Evolutionary conservation across 2,113 vertebrate genomes (phyloP).

Genomic region (Boulengeromyrus knoepffleri): DNA sequence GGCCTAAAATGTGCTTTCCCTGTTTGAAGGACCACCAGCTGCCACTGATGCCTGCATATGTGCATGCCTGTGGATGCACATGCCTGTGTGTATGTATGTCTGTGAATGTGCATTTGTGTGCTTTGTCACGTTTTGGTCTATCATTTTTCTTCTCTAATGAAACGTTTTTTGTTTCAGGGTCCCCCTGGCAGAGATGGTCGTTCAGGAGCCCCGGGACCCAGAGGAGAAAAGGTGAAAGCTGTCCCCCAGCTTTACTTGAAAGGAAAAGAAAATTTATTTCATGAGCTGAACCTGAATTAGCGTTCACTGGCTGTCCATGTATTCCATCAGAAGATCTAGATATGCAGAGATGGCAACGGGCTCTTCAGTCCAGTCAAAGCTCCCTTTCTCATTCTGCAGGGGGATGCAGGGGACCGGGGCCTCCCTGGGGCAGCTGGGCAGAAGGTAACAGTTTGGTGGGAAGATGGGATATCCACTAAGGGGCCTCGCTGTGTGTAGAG

Average conservation of each 20-base stretch:
- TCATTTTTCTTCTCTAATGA: background rate
- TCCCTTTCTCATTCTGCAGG: constrained; percentile 51
- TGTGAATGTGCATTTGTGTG: background rate
- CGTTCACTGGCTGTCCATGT: background rate
- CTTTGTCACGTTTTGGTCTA: background rate
- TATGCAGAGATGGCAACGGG: background rate
- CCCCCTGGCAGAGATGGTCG: constrained; percentile 60
- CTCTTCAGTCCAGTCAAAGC: background rate
- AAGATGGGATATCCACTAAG: background rate
- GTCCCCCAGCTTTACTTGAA: background rate
- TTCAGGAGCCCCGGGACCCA: constrained; percentile 53
- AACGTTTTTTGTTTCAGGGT: constrained; percentile 54
- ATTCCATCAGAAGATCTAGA: background rate
- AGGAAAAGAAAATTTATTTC: background rate
- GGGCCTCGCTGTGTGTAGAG: background rate
- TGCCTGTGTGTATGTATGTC: background rate
- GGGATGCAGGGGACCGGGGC: constrained; percentile 60
- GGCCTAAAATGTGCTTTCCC: background rate
- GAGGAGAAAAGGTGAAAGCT: constrained; percentile 62
- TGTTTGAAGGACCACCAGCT: background rate
- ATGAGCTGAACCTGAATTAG: background rate
- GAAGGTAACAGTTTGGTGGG: constrained; percentile 59
- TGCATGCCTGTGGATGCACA: background rate
- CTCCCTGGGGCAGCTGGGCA: constrained; percentile 62
- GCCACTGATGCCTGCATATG: background rate